Conservation (phyloP, 1,140 invertebrate species). For the Oscheius sp. region DNA sequence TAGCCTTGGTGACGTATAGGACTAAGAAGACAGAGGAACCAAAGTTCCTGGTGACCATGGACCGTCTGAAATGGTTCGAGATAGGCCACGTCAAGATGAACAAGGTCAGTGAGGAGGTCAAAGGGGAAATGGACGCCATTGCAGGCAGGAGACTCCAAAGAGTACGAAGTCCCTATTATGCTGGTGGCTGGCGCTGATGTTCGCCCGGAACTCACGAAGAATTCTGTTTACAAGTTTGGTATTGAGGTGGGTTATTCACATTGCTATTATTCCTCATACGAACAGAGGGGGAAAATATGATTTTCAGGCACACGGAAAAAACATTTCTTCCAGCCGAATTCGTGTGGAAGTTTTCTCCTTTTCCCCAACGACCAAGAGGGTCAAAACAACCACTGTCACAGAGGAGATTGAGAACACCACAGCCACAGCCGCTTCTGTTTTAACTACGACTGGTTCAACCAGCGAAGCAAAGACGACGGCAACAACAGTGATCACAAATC, state of each 20-base stretch:
- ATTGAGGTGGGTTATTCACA: neutral
- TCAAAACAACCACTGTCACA: neutral
- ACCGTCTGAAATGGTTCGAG: conserved; percentile 25
- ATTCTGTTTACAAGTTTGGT: conserved; percentile 1
- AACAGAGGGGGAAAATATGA: neutral
- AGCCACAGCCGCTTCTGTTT: neutral
- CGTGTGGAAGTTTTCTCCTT: conserved; percentile 11
- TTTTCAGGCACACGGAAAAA: neutral
- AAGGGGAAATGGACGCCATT: neutral
- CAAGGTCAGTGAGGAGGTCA: neutral
- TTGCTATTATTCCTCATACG: neutral
- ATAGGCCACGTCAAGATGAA: conserved; percentile 4
- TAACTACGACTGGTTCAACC: neutral
- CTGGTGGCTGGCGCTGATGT: neutral
- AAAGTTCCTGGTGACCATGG: conserved; percentile 9
- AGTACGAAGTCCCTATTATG: neutral
- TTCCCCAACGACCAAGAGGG: conserved; percentile 14
- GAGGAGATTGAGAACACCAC: neutral
- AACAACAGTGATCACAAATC: neutral
- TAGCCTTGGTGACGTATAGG: conserved; percentile 12
- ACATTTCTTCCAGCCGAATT: neutral
- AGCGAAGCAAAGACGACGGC: neutral
- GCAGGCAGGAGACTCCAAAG: neutral
- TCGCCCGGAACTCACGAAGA: neutral
- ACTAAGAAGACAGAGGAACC: neutral